Base-by-base conservation (phyloP, 2,797 vertebrate species). In the Coreius guichenoti region DNA sequence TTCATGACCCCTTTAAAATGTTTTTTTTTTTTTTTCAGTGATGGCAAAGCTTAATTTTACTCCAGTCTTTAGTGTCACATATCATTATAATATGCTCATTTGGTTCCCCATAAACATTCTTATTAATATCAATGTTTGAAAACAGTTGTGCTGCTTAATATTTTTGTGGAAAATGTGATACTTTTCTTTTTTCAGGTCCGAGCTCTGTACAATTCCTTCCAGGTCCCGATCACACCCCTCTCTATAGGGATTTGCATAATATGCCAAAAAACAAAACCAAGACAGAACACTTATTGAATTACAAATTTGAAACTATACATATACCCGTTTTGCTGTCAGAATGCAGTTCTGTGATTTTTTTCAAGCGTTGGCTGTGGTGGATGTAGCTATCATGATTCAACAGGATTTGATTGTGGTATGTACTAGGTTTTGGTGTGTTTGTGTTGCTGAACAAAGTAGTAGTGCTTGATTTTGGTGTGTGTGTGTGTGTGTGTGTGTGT, bases 361-460 rank as follows among this genome's bases (percentile, higher is more conserved):
- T 58, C 13, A 39, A 26, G n/a, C n/a, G 45, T 29, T 63, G 56
- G 4, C 39, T 79, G 16, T 29, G 23, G 31, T 77, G 19, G n/a
- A 79, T 63, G 14, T 51, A 36, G 31, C 29, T 11, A 36, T 26
- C 17, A 33, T 16, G n/a, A 69, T 39, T 81, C 63, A 51, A 36
- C 31, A 36, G 29, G 29, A 54, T 51, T 81, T 82, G 9, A n/a
- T 16, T 5, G 3, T 72, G 16, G 16, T 16, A n/a, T 73, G n/a
- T 73, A 17, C 4, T n/a, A 0, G 16, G 11, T 58, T 84, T 69
- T 78, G 63, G 21, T 65, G 54, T 21, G 17, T 82, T 45, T 45
- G 51, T 26, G 69, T 61, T 61, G 81, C 68, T 45, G n/a, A 82
- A n/a, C 68, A 68, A 39, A 61, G 8, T 47, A 5, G 70, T 23